Percentiles rank a stretch among this genome's conserved stretches.
phyloP scores from a whole-genome alignment of 2,113 vertebrate species.

The Marmota flaviventris region DNA sequence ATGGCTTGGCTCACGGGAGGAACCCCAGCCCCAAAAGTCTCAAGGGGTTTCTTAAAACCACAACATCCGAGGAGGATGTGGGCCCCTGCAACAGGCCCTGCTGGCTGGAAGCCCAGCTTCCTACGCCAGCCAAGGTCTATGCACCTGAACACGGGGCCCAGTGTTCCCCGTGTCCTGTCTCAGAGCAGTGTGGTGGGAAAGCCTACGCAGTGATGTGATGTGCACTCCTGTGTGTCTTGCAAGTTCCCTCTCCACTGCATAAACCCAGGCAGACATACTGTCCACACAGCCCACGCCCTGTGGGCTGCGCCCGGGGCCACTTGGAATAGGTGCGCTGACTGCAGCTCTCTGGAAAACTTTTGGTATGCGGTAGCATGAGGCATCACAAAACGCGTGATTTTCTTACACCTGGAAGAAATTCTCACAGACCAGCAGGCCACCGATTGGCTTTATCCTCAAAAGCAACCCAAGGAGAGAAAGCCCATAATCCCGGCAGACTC shows the following conservation, averaged over 20 bases:
- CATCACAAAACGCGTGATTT: background rate
- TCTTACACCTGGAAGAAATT: background rate
- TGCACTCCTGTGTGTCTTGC: too few relatives aligned
- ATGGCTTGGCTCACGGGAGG: background rate
- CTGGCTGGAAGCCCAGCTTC: background rate
- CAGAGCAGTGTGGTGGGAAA: background rate
- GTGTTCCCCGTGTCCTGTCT: background rate
- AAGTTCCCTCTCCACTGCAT: background rate
- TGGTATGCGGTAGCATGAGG: background rate
- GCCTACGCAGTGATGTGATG: rapidly evolving
- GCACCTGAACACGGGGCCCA: rapidly evolving
- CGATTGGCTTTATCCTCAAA: too few relatives aligned
- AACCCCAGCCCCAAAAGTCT: background rate
- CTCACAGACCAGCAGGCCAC: too few relatives aligned
- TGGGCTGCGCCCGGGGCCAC: background rate
- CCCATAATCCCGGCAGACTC: too few relatives aligned
- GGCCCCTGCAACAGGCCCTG: too few relatives aligned
- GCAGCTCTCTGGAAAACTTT: background rate
- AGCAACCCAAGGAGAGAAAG: too few relatives aligned
- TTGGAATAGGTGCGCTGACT: too few relatives aligned
- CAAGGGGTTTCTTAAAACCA: background rate
- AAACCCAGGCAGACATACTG: background rate
- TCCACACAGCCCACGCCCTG: background rate
- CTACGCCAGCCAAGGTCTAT: background rate
- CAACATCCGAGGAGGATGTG: too few relatives aligned